Evolutionary conservation across 2,113 vertebrate genomes (phyloP), one percentile per base, ranked within the genome.

Genomic region (Anarrhichthys ocellatus): DNA sequence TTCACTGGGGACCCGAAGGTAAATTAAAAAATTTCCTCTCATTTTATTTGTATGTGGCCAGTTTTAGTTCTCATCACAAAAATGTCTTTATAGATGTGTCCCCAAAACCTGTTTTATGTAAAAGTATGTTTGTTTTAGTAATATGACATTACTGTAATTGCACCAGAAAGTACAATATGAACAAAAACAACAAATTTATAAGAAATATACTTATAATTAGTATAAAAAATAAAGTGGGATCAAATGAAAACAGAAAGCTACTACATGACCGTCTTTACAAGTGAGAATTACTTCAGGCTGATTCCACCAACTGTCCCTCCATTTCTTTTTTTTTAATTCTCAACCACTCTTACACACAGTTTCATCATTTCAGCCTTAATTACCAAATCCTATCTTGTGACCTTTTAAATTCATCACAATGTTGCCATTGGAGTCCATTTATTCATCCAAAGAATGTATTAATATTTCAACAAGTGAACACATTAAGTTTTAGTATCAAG

Each of bases 1-100:
- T 93, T 94, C 82, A 92, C 88, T 4, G 95, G 92, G 65, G 95
- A 96, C 80, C 91, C 94, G 34, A 93, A 96, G 96, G 97, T 97
- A 95, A 95, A 94, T 44, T 20, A n/a, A 76, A 46, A 32, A 7
- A 71, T 78, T 63, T 56, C 24, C 13, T 5, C 18, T 66, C 22
- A 6, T 73, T 70, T 70, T n/a, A 70, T 69, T 65, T 11, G 29
- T 46, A 50, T 32, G 32, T 14, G 20, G 38, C 7, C 6, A 32
- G 13, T 18, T 73, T 56, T 24, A 6, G 36, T 70, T 82, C 17
- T 69, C 15, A 14, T 73, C 46, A 71, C 32, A 74, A 62, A n/a
- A 20, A 46, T 36, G 5, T 59, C 2, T 66, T 32, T 0, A 32
- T 20, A 75, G 15, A 29, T 67, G 9, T 65, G 8, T 65, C 58